Evolutionary conservation across 2,113 vertebrate species (phyloP).

Genomic region (Pterocles burchelli): DNA sequence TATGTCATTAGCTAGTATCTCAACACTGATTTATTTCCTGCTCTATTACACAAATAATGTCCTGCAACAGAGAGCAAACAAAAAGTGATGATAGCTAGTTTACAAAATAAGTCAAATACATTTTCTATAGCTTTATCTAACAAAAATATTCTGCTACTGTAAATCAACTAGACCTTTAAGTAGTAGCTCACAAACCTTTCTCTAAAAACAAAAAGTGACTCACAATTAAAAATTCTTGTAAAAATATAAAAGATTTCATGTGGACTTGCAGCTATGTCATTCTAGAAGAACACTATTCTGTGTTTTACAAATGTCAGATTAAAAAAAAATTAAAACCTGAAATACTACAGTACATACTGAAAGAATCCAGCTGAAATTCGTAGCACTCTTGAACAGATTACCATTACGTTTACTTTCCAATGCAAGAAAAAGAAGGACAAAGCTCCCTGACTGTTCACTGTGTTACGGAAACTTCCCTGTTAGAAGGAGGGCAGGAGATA

Average conservation of each 20-base stretch:
- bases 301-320: background rate
- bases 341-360: background rate
- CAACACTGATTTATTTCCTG: background rate
- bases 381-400: background rate
- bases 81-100: background rate
- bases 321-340: background rate
- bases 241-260: background rate
- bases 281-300: background rate
- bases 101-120: background rate
- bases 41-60: background rate
- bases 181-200: background rate
- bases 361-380: background rate
- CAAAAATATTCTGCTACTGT: background rate
- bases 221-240: background rate
- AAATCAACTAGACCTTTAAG: background rate
- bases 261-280: background rate
- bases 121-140: background rate
- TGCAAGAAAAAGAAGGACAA: background rate
- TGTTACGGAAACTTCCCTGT: background rate
- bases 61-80: background rate
- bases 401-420: conserved; percentile 14
- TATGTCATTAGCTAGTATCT: background rate
- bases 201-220: background rate
- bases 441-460: background rate
- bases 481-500: background rate